Evolutionary conservation across 2,113 vertebrate genomes (phyloP), one percentile per base, ranked within the genome.

Genomic region (Calidris pygmaea): DNA sequence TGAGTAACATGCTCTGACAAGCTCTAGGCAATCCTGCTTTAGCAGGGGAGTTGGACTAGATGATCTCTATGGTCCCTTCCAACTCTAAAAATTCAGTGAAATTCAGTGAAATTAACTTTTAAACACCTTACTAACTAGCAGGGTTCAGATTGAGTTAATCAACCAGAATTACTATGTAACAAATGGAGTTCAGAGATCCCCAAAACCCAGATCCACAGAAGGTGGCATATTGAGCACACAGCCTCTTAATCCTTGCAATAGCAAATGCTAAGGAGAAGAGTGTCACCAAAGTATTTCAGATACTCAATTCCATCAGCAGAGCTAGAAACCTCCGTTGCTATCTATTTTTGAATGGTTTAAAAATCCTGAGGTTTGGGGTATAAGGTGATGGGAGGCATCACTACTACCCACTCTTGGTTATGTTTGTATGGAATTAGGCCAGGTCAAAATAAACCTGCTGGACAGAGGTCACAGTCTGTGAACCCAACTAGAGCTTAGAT

Each of bases 111-210:
- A n/a, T 50, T 78, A 91, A 62, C 18, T 81, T 85, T 35, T 17
- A 72, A 78, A n/a, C 0, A 2, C 13, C 12, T 9, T 82, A 7
- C 41, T 62, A 70, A 60, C 12, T 52, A 59, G 12, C 0, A 1
- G 16, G 3, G 26, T 74, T 48, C 37, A 59, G 6, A 34, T 65
- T 37, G 76, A 56, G 15, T 74, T 71, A 71, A 63, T 66, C 24
- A 45, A 8, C 8, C 32, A 11, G 7, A 29, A 39, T 35, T 78
- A 19, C 52, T 53, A 3, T n/a, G 27, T 29, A 78, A 87, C 19
- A 85, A 74, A 50, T 12, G 9, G 8, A 62, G 4, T 75, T 85
- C 37, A 65, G 32, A 8, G 0, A 52, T 23, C 3, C 6, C 7
- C 1, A 4, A 14, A 62, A 79, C 45, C 0, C 3, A 29, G 27